These are phyloP conservation scores for Eupithecia abbreviata DNA, from an alignment of 2,888 invertebrate species.

Conservation along the genomic window DNA sequence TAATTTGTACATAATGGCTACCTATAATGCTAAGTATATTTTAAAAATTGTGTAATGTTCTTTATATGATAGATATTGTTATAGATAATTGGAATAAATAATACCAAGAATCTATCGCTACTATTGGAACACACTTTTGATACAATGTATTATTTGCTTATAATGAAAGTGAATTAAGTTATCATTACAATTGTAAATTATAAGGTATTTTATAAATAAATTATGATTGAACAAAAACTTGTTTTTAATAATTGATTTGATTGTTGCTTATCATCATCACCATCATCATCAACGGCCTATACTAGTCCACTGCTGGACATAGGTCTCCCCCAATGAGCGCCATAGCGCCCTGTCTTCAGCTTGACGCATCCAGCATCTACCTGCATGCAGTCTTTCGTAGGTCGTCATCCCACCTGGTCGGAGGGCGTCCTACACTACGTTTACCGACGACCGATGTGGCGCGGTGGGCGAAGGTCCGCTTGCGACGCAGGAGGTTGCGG, in stretches of 20 bases:
- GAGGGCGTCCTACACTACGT: too few species aligned
- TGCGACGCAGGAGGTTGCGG: too few species aligned
- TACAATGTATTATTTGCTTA: constrained; percentile 48
- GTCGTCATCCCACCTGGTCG: too few species aligned
- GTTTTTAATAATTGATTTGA: constrained; percentile 26
- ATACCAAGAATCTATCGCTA: neutral
- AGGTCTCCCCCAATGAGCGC: too few species aligned
- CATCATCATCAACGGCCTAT: too few species aligned
- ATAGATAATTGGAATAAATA: neutral
- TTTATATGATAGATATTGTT: neutral
- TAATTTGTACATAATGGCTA: constrained; percentile 46
- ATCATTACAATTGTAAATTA: constrained; percentile 55
- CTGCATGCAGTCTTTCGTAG: too few species aligned
- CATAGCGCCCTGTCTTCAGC: too few species aligned
- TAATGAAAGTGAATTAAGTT: constrained; percentile 48
- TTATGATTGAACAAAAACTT: constrained; percentile 55
- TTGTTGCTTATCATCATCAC: neutral
- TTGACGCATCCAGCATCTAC: too few species aligned
- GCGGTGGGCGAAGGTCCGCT: too few species aligned
- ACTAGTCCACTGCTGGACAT: too few species aligned
- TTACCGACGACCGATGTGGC: too few species aligned
- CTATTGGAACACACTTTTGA: constrained; percentile 23
- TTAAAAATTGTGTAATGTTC: neutral
- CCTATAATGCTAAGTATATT: constrained; percentile 33
- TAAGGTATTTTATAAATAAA: constrained; percentile 64